A percentile compares a stretch with the other conserved stretches of the same genome.
These are phyloP conservation scores for Calyptommatus sinebrachiatus DNA, from an alignment of 2,113 vertebrate species.

Conservation along the genomic window DNA sequence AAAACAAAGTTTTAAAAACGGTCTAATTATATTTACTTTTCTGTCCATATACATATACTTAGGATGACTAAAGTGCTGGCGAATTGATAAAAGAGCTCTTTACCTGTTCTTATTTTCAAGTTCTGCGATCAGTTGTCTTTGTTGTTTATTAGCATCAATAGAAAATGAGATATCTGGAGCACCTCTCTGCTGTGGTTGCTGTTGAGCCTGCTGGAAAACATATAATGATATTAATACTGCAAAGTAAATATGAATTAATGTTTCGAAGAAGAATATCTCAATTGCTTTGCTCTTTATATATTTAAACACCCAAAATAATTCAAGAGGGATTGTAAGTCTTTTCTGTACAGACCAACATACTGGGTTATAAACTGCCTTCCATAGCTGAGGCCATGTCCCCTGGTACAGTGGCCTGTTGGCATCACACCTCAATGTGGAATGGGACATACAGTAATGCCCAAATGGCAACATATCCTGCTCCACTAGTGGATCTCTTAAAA, in stretches of 20 bases:
- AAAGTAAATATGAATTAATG: background rate
- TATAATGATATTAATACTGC: conserved; percentile 16
- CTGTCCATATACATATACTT: background rate
- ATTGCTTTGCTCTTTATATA: background rate
- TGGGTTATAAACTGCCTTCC: too few relatives aligned
- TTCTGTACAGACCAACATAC: too few relatives aligned
- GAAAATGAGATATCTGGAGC: conserved; percentile 90
- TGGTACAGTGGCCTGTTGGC: too few relatives aligned
- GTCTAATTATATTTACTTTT: too few relatives aligned
- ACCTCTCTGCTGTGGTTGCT: conserved; percentile 84
- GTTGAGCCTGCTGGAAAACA: conserved; percentile 71
- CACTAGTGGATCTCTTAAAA: too few relatives aligned
- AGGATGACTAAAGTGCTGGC: background rate
- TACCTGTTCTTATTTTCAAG: conserved; percentile 98
- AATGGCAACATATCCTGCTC: too few relatives aligned
- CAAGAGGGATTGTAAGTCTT: too few relatives aligned
- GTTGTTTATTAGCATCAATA: conserved; percentile 95
- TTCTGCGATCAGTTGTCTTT: conserved; percentile 96
- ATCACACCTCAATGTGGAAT: too few relatives aligned
- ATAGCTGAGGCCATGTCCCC: too few relatives aligned
- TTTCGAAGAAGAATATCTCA: background rate
- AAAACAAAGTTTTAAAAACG: too few relatives aligned
- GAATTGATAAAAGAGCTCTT: background rate
- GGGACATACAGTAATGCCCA: too few relatives aligned
- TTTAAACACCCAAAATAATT: background rate